Evolutionary conservation across 2,113 vertebrate genomes (phyloP).

Genomic region (Nibea albiflora): DNA sequence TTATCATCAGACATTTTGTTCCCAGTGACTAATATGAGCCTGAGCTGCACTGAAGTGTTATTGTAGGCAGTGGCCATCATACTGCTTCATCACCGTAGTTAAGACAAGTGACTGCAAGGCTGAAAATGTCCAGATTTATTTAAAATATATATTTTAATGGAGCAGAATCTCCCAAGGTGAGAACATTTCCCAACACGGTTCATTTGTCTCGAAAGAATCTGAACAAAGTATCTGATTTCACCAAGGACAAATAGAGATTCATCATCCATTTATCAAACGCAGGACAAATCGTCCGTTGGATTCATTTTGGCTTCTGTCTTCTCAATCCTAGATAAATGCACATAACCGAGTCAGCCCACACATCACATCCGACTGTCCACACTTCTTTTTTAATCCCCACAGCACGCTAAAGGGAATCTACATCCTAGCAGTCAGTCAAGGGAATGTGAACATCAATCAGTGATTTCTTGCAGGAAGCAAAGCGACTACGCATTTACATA

Average conservation of each 20-base stretch:
- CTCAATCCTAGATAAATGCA: neutral
- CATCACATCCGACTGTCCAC: conserved; percentile 24
- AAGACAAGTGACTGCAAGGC: conserved; percentile 33
- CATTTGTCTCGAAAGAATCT: neutral
- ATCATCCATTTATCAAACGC: conserved; percentile 6
- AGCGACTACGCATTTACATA: conserved; percentile 64
- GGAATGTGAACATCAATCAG: conserved; percentile 52
- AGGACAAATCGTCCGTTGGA: conserved; percentile 8
- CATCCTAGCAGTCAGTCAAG: conserved; percentile 38
- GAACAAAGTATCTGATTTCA: neutral
- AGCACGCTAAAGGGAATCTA: conserved; percentile 29
- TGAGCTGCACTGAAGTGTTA: conserved; percentile 35
- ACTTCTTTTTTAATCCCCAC: conserved; percentile 3
- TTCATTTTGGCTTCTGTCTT: conserved; percentile 4
- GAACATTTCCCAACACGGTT: neutral
- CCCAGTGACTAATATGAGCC: conserved; percentile 50
- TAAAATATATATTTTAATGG: neutral
- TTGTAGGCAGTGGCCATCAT: conserved; percentile 46
- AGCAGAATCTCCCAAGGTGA: neutral
- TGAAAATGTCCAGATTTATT: conserved; percentile 7
- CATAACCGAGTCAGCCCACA: conserved; percentile 11
- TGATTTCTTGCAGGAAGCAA: conserved; percentile 45
- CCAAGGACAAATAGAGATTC: neutral
- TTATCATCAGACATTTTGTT: conserved; percentile 21
- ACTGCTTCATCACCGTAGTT: conserved; percentile 27